A percentile compares a stretch with the other conserved stretches of the same genome.
Conservation (phyloP, 2,113 vertebrate species). For the Phyllostomus hastatus region DNA sequence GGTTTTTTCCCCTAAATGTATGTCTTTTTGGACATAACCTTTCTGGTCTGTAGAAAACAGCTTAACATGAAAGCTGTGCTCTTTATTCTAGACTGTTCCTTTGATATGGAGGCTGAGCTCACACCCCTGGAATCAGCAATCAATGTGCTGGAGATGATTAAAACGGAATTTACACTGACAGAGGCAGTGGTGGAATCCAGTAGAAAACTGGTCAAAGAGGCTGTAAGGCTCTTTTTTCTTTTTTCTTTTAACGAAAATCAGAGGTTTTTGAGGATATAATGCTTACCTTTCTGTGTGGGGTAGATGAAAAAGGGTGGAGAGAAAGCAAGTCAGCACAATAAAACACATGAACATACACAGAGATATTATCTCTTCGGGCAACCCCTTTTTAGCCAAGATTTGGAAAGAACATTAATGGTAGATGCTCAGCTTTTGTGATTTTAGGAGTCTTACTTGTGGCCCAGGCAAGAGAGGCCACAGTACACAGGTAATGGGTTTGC, state of each 20-base stretch:
- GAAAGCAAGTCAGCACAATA: not conserved
- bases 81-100: conserved; percentile 81
- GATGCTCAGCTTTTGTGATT: not conserved
- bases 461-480: not conserved
- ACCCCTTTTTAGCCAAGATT: not conserved
- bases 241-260: conserved; percentile 14
- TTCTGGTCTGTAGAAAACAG: conserved; percentile 19
- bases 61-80: conserved; percentile 52
- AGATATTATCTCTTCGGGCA: not conserved
- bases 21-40: not conserved
- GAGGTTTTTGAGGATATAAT: not conserved
- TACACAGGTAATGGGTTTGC: not conserved
- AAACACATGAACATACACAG: not conserved
- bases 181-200: conserved; percentile 79
- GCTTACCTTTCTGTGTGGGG: conserved; percentile 15
- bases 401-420: not conserved
- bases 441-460: not conserved
- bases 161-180: conserved; percentile 75
- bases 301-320: not conserved
- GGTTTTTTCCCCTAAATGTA: not conserved
- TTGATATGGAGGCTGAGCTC: conserved; percentile 81
- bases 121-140: conserved; percentile 90
- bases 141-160: conserved; percentile 82
- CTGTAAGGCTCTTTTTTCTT: conserved; percentile 76
- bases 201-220: conserved; percentile 86